Conservation (phyloP, 2,797 vertebrate genomes). For the Sebastes kiyomatsui region DNA sequence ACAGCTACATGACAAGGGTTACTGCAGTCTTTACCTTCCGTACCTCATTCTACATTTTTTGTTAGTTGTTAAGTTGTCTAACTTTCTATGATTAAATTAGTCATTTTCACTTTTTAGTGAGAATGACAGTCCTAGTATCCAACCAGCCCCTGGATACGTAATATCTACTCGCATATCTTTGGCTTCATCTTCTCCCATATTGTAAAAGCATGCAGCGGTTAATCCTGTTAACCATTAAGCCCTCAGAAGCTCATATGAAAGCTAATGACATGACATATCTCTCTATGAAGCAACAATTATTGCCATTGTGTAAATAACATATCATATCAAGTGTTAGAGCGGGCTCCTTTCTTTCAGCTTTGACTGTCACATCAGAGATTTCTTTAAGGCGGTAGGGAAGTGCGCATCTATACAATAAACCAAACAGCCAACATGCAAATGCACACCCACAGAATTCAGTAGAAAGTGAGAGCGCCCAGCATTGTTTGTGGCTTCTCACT, state of each 20-base stretch:
- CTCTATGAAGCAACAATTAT: neutral
- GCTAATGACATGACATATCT: neutral
- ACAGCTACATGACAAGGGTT: too few species aligned
- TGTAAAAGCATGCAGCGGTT: neutral
- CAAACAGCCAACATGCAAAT: constrained; percentile 48
- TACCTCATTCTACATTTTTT: neutral
- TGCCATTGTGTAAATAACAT: neutral
- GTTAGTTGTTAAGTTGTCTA: neutral
- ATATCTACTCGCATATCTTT: neutral
- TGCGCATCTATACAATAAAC: constrained; percentile 56
- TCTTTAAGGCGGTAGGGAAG: constrained; percentile 9
- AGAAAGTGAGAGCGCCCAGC: constrained; percentile 67
- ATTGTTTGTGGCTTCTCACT: constrained; percentile 64
- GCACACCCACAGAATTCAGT: constrained; percentile 69
- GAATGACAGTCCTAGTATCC: too few species aligned
- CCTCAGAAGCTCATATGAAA: neutral
- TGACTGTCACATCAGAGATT: constrained; percentile 17
- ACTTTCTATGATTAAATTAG: neutral
- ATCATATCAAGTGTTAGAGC: neutral
- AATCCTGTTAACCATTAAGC: neutral
- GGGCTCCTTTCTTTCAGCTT: neutral
- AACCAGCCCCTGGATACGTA: neutral
- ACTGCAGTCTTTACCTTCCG: neutral
- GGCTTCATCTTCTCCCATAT: neutral
- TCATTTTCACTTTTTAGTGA: neutral